Evolutionary conservation across 2,113 vertebrate genomes (phyloP), one percentile per base, ranked within the genome.

Genomic region (Thomomys bottae): DNA sequence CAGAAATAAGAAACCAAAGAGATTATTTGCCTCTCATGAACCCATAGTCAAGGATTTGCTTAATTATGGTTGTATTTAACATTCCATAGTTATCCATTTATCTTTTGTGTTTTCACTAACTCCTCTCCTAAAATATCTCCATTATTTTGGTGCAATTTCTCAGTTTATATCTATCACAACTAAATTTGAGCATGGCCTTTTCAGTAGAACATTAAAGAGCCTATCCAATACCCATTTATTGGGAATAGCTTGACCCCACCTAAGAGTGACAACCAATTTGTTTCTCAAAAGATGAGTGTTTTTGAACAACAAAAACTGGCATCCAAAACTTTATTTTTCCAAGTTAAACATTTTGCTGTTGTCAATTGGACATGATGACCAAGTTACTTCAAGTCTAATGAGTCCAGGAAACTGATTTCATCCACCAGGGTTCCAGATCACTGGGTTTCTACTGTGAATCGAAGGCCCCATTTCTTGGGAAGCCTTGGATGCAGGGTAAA

Each of bases 311-410:
- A 71, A 21, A 17, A 92, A 63, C 14, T 49, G 3, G 34, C 87
- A 45, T 72, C 23, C 12, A 83, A 66, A 2, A 6, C n/a, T 38
- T 93, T 72, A 36, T 72, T 89, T 92, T 59, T 59, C 61, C 32
- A 45, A 73, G 36, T 1, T 61, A 76, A 93, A 63, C 42, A 57
- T 66, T 76, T 34, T 71, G 64, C 18, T 71, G 8, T 61, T 67
- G 3, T 87, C 63, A 84, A 45, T 20, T 54, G n/a, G 26, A 84
- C 32, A 70, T 81, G 89, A 71, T 54, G 73, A 71, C 64, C 23
- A 34, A 40, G 49, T 76, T 80, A 78, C 30, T 21, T 92, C 64
- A 92, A 63, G 45, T 67, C 63, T 88, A 91, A 57, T 68, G 67
- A 84, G 38, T 93, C 20, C 8, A 61, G n/a, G 2, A 84, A 90